Base-by-base conservation (phyloP, 2,797 vertebrate species). In the Lepilemur ruficaudatus region DNA sequence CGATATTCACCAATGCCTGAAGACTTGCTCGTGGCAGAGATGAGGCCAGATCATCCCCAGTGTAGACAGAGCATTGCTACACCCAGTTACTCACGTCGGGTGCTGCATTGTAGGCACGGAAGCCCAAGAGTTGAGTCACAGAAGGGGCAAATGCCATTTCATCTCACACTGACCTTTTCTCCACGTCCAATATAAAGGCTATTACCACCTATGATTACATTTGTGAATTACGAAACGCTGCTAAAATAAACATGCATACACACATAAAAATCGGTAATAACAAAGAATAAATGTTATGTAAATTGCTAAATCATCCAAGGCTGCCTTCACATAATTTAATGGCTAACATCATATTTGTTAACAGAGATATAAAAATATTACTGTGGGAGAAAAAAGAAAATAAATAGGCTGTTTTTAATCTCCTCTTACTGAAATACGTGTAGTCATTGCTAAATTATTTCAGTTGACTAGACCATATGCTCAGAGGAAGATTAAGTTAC, bases 331-430 rank as follows among this genome's bases (percentile, higher is more conserved):
- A 48, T 38, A 73, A 78, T 65, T 80, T 93, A 97, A 89, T 32
- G 41, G 48, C 80, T 83, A 93, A 69, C 30, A 32, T 11, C 59
- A 15, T 41, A 43, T 91, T 93, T 97, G 50, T 52, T 94, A 94
- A 95, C 65, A 70, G 57, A 85, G 79, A 72, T 30, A 81, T 46
- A 90, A 96, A 96, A 96, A 83, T 75, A 93, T 52, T 90, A 73
- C 80, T 80, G n/a, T 43, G 73, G 57, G 63, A 87, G 70, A 52
- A 83, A 90, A 81, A 38, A 72, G 63, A 67, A 95, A 89, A 93
- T 18, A 83, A 93, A 93, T 67, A 91, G 89, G 67, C 73, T 94
- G 67, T 69, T 95, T 96, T 92, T 65, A 90, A 83, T 79, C 80
- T 57, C 50, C 50, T 4, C 41, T 48, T 46, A 48, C 80, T 41